Evolutionary conservation across 2,113 vertebrate genomes (phyloP), one percentile per base, ranked within the genome.

Genomic region (Apteryx mantelli): DNA sequence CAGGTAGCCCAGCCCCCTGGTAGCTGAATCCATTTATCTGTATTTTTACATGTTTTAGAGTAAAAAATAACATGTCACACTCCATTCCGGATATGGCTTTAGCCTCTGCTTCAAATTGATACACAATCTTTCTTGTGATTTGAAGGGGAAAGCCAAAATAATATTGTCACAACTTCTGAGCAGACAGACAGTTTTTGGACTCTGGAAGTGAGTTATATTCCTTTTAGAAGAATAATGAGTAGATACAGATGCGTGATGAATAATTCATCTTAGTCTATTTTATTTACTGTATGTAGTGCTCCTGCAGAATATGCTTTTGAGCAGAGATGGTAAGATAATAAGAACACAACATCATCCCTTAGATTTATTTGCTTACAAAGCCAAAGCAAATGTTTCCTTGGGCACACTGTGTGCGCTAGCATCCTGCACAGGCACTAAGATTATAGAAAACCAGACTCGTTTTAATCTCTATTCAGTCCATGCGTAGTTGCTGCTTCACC

Each of bases 181-280:
- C 55, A 94, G 85, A 88, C 60, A 88, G 91, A 93, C 3, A 4
- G 24, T 32, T 94, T 82, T 89, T 96, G 91, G 94, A 83, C 73
- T 80, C 52, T 91, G 68, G 50, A 92, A 94, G 60, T n/a, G 86
- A 95, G 55, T 94, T 91, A 83, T 92, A 79, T 96, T 96, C 91
- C 93, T 80, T 95, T 95, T 84, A 96, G 94, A 94, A 95, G 93
- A 97, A 95, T 93, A 96, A 92, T 88, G 93, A 97, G 86, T 95
- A 78, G 82, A 90, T 96, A 89, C 71, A 81, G 94, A 91, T 95
- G 68, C 40, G 3, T 50, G 46, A 95, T 97, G 91, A 96, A 97
- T 97, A 97, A 96, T 97, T 96, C 93, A 97, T 97, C 53, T 71
- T 78, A 34, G 78, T 65, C 89, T 89, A 79, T 76, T 97, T 95